Evolutionary conservation across 2,888 invertebrate genomes (phyloP).

Genomic region (Drosophila neutralis): DNA sequence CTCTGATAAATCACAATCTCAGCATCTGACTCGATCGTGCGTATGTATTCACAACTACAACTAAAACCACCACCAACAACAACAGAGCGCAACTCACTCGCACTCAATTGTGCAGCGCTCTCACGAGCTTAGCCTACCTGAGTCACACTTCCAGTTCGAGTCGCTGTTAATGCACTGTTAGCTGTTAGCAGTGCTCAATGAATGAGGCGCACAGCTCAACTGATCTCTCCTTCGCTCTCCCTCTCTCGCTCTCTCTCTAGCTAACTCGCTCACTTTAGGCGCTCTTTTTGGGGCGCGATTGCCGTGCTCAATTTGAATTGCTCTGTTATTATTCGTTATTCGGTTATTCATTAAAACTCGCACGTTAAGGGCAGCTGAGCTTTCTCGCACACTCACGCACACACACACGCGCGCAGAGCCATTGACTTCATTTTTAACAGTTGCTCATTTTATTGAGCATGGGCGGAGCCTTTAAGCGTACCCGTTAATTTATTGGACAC

Average conservation of each 20-base stretch:
- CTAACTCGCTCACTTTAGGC: slow-evolving; percentile 8
- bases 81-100: slow-evolving; percentile 31
- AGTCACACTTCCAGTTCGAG: slow-evolving; percentile 28
- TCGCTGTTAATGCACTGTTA: slow-evolving; percentile 65
- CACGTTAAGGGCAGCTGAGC: slow-evolving; percentile 65
- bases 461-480: slow-evolving; percentile 65
- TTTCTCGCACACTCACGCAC: slow-evolving; percentile 33
- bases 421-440: slow-evolving; percentile 78
- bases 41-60: slow-evolving; percentile 31
- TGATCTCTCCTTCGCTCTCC: slow-evolving; percentile 6
- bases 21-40: slow-evolving; percentile 41
- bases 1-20: slow-evolving; percentile 68
- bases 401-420: slow-evolving; percentile 17
- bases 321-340: slow-evolving; percentile 80
- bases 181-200: slow-evolving; percentile 29
- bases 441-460: slow-evolving; percentile 68
- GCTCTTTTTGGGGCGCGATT: slow-evolving; percentile 21
- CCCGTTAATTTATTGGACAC: slow-evolving; percentile 49
- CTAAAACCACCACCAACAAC: slow-evolving; percentile 21
- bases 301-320: slow-evolving; percentile 68
- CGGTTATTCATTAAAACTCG: slow-evolving; percentile 69
- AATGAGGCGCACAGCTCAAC: slow-evolving; percentile 17
- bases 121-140: slow-evolving; percentile 39
- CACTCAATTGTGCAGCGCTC: slow-evolving; percentile 39
- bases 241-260: slow-evolving; percentile 11